Conservation (phyloP, 2,797 vertebrate species). For the Varecia variegata region DNA sequence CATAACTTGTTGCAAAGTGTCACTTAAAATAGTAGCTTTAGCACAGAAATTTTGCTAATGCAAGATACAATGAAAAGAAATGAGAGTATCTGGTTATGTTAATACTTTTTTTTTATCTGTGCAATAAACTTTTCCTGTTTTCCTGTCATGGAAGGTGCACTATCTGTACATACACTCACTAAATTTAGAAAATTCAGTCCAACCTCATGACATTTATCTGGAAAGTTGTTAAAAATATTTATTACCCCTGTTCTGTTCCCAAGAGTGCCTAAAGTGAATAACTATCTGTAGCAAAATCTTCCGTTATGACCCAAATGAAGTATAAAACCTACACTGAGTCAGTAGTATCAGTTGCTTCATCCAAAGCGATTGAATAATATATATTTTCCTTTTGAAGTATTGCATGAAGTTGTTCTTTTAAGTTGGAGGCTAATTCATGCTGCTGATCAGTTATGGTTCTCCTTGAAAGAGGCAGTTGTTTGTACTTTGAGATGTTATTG, state of each 20-base stretch:
- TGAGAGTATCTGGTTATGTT: neutral
- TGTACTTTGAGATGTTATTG: neutral
- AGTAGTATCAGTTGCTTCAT: neutral
- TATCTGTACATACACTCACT: neutral
- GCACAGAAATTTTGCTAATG: neutral
- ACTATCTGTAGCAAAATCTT: neutral
- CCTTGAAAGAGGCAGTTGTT: neutral
- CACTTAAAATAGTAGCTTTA: neutral
- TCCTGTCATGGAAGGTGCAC: neutral
- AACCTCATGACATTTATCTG: neutral
- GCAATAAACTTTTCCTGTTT: neutral
- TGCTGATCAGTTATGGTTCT: neutral
- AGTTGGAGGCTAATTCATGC: neutral
- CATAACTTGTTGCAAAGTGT: neutral
- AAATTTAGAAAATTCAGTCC: neutral
- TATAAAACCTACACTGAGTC: neutral
- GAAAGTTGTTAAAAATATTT: neutral
- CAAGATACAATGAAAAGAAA: neutral
- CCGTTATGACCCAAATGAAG: neutral
- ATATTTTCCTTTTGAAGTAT: neutral
- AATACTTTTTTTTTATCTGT: neutral
- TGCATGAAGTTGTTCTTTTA: neutral
- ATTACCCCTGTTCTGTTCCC: neutral
- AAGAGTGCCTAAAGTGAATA: neutral
- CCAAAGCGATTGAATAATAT: neutral